phyloP scores from a whole-genome alignment of 1,140 invertebrate genomes.

The Coboldia fuscipes region DNA sequence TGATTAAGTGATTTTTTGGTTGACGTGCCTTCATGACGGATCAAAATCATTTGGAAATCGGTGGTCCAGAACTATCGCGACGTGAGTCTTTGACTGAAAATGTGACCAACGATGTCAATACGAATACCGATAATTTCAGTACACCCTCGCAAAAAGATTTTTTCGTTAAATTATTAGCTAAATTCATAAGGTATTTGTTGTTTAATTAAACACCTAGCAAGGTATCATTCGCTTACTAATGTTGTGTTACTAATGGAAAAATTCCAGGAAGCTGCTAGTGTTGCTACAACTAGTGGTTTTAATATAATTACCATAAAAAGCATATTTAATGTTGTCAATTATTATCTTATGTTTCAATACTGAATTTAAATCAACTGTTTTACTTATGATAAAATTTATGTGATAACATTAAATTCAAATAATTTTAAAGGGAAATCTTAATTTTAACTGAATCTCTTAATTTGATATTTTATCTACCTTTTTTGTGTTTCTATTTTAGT shows the following conservation, averaged over 20 bases:
- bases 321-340: not conserved
- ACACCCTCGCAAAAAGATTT: slow-evolving; percentile 2
- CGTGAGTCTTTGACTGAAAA: too few species aligned
- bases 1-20: too few species aligned
- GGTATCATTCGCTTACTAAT: too few species aligned
- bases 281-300: too few species aligned
- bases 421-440: not conserved
- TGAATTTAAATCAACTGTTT: not conserved
- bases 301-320: too few species aligned
- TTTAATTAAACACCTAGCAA: not conserved
- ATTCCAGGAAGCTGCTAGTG: too few species aligned
- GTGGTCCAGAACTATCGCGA: too few species aligned
- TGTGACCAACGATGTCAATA: too few species aligned
- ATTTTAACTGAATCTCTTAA: not conserved
- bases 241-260: too few species aligned
- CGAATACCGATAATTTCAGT: too few species aligned
- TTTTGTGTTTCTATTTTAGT: slow-evolving; percentile 11
- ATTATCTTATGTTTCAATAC: not conserved
- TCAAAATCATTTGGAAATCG: too few species aligned
- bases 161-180: slow-evolving; percentile 1
- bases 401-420: not conserved
- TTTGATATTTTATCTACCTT: not conserved
- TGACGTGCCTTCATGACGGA: too few species aligned
- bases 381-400: not conserved
- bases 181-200: slow-evolving; percentile 1